Evolutionary conservation across 2,113 vertebrate genomes (phyloP).

Genomic region (Callorhinus ursinus): DNA sequence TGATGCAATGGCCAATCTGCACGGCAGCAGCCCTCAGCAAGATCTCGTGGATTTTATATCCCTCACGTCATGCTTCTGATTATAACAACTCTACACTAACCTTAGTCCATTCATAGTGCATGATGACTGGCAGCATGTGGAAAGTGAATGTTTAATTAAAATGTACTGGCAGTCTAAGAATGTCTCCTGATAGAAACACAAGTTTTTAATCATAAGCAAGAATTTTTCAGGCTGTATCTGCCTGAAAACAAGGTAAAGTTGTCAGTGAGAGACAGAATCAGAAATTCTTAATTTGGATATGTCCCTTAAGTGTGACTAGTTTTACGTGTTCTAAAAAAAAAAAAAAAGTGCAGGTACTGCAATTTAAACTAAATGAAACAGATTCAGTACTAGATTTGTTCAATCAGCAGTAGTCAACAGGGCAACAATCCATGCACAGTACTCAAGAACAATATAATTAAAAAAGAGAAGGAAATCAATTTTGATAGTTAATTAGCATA

Average conservation of each 20-base stretch:
- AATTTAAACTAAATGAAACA: slow-evolving; percentile 26
- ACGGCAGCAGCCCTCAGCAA: background rate
- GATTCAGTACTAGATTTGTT: background rate
- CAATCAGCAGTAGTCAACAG: background rate
- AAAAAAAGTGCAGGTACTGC: background rate
- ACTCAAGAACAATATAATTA: background rate
- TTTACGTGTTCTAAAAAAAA: background rate
- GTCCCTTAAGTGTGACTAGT: background rate
- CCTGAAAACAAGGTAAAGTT: background rate
- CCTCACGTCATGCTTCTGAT: background rate
- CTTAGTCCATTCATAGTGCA: background rate
- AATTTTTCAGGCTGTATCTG: background rate
- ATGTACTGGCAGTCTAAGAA: background rate
- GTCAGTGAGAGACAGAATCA: background rate
- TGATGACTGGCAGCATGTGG: background rate
- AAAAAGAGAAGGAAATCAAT: slow-evolving; percentile 37
- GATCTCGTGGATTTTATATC: background rate
- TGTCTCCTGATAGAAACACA: background rate
- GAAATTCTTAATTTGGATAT: background rate
- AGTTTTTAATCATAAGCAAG: background rate
- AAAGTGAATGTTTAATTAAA: slow-evolving; percentile 20
- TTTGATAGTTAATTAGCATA: background rate
- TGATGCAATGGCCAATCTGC: background rate
- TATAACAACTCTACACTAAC: background rate
- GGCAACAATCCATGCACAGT: background rate